A percentile compares a stretch with the other conserved stretches of the same genome.
These are phyloP conservation scores for Furnarius figulus DNA, from an alignment of 2,113 vertebrate species.

Conservation along the genomic window DNA sequence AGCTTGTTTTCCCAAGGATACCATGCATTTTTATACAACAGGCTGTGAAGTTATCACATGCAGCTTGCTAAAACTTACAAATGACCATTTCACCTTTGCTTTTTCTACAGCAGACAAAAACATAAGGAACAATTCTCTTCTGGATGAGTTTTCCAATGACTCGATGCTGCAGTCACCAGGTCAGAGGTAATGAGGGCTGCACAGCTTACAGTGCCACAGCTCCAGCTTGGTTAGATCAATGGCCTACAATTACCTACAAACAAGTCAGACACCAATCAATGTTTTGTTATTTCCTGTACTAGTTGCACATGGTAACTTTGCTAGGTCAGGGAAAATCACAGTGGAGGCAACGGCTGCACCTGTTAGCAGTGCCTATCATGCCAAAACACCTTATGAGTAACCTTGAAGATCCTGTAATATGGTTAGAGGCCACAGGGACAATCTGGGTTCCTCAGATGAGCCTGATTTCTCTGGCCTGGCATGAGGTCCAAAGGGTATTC, in stretches of 20 bases:
- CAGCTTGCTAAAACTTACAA: slow-evolving; percentile 5
- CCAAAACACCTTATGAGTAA: slow-evolving; percentile 50
- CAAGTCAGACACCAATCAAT: slow-evolving; percentile 80
- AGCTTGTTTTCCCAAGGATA: neutral
- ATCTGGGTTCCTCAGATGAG: slow-evolving; percentile 46
- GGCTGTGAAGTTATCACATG: neutral
- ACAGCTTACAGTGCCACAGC: slow-evolving; percentile 36
- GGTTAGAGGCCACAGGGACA: slow-evolving; percentile 43
- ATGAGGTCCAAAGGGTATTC: neutral
- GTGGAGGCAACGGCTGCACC: slow-evolving; percentile 61
- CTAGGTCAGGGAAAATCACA: slow-evolving; percentile 61
- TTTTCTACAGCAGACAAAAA: slow-evolving; percentile 45
- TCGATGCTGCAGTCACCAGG: slow-evolving; percentile 47
- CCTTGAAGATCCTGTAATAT: slow-evolving; percentile 32
- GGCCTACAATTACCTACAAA: slow-evolving; percentile 80
- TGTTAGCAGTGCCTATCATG: slow-evolving; percentile 45
- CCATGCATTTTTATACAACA: neutral
- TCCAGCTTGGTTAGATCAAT: slow-evolving; percentile 75
- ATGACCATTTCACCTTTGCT: slow-evolving; percentile 34
- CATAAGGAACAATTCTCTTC: slow-evolving; percentile 32
- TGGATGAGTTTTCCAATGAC: slow-evolving; percentile 51
- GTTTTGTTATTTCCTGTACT: slow-evolving; percentile 73
- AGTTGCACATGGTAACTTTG: slow-evolving; percentile 71
- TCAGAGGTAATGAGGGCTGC: slow-evolving; percentile 70
- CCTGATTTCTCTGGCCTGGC: neutral